Percentiles rank a stretch among this genome's conserved stretches.
Conservation (phyloP, 1,140 invertebrate genomes). For the Parasteatoda tepidariorum region DNA sequence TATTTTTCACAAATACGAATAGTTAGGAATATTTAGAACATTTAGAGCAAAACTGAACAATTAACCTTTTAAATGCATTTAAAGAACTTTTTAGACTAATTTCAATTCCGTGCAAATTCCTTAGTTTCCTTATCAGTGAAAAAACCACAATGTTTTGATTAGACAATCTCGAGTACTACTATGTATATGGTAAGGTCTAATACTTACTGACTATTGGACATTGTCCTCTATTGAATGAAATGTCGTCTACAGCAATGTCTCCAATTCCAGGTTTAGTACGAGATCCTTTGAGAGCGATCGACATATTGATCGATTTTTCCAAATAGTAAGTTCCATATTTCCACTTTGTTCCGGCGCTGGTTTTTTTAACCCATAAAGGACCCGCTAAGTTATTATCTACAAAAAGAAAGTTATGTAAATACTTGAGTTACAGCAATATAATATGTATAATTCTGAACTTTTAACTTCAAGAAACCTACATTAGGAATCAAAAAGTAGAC, state of each 20-base stretch:
- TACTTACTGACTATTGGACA: slow-evolving; percentile 51
- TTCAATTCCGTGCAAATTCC: too few species aligned
- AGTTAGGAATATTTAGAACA: too few species aligned
- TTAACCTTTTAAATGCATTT: too few species aligned
- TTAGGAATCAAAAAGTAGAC: background rate
- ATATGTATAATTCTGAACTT: background rate
- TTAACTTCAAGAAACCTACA: background rate
- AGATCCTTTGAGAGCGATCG: slow-evolving; percentile 21
- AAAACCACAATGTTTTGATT: too few species aligned
- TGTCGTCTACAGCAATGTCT: slow-evolving; percentile 60
- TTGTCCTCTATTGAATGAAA: slow-evolving; percentile 17
- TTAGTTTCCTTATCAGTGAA: too few species aligned
- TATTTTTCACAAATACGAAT: too few species aligned
- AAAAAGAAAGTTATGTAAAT: background rate
- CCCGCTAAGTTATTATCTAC: slow-evolving; percentile 1
- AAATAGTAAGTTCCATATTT: slow-evolving; percentile 51
- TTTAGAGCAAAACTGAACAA: too few species aligned
- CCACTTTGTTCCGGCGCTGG: slow-evolving; percentile 25
- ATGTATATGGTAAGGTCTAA: too few species aligned
- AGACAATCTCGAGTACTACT: too few species aligned
- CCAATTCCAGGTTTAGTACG: slow-evolving; percentile 20
- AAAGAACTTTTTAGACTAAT: too few species aligned
- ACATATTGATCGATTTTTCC: slow-evolving; percentile 23
- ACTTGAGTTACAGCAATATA: background rate
- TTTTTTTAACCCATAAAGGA: slow-evolving; percentile 45